Evolutionary conservation across 1,140 invertebrate species (phyloP).

Genomic region (Cyclargus thomasi): DNA sequence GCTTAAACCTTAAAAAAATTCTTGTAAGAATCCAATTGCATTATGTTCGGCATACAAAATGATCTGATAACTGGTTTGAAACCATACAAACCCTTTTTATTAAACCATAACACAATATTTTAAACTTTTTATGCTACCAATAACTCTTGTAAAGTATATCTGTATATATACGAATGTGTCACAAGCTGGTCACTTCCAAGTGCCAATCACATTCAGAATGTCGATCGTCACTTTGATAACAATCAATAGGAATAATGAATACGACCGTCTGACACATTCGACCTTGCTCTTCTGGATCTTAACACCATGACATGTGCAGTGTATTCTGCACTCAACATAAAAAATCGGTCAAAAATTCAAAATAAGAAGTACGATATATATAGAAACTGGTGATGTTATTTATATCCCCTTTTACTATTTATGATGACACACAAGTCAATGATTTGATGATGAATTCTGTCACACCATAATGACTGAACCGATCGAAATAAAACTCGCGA

Average conservation of each 20-base stretch:
- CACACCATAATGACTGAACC: background rate
- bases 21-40: no score
- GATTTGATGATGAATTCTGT: no score
- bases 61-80: no score
- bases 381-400: no score
- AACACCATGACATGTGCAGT: background rate
- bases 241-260: background rate
- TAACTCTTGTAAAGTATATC: no score
- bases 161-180: background rate
- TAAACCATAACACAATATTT: no score
- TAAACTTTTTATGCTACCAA: no score
- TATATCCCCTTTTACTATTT: background rate
- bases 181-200: background rate
- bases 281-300: background rate
- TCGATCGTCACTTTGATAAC: background rate
- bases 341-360: no score
- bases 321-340: background rate
- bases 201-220: background rate
- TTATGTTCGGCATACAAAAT: no score
- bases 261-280: background rate
- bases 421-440: background rate
- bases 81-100: no score
- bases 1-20: no score
- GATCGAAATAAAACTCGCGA: background rate
- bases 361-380: no score